Evolutionary conservation across 64 coral and sea anemone genomes (phyloP), one percentile per base, ranked within the genome.

Genomic region (Montipora capricornis): DNA sequence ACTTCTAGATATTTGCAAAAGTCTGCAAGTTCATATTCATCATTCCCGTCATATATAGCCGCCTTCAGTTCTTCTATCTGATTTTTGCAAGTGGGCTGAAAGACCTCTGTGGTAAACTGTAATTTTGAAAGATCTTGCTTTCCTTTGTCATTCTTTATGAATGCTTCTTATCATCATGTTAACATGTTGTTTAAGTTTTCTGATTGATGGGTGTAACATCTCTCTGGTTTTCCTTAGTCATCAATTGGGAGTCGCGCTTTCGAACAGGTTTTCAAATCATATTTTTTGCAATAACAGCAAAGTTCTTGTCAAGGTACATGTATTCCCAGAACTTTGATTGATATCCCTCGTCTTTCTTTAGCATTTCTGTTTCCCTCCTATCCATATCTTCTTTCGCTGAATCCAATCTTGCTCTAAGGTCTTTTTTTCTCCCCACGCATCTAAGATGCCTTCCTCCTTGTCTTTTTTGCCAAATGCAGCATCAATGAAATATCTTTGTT

Each of bases 101-200:
- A 90, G 44, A 87, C 50, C 50, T 80, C 76, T 50, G n/a, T 47
- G 29, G 62, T 49, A 26, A 90, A 90, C 48, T 59, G 75, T 7
- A 90, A 61, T 53, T 90, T 90, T 45, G 75, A 80, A 47, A 90
- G 76, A 55, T 80, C 55, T 46, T 80, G 51, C 76, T 90, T 90
- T 64, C 62, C 62, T 91, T 91, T 91, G 19, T 81, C 61, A 8
- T 14, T 81, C 49, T 81, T 73, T 29, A 74, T 50, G 44, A 91
- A 67, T 8, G 61, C 77, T 22, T 91, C 89, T 69, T 91, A 81
- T 22, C 66, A 64, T 5, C 89, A 52, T 17, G 89, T 81, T 20
- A 91, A 70, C 9, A 81, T 81, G 78, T 91, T 91, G 19, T 81
- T 82, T 81, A 90, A 46, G 48, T 74, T 90, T 80, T 90, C 89